Conservation (phyloP, 2,888 invertebrate genomes). For the Neoitamus cyanurus region DNA sequence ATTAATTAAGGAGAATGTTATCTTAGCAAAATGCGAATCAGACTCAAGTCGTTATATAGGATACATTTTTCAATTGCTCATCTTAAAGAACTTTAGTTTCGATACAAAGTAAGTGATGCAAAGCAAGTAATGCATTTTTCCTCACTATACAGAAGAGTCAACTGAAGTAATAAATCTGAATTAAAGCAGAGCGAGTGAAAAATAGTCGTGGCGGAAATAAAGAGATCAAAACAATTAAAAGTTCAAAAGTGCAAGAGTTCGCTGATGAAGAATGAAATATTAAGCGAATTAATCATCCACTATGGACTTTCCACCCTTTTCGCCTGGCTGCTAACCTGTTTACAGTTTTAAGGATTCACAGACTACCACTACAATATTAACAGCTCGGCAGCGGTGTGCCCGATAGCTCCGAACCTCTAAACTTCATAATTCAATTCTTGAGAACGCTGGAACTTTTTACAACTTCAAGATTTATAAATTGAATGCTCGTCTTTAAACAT, state of each 20-base stretch:
- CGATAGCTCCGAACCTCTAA: background rate
- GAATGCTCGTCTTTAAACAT: slow-evolving; percentile 6
- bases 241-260: background rate
- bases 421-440: background rate
- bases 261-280: background rate
- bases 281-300: slow-evolving; percentile 24
- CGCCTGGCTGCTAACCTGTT: background rate
- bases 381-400: background rate
- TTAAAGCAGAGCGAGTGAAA: background rate
- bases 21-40: too few species aligned
- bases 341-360: background rate
- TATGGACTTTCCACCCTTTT: background rate
- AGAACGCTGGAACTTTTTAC: background rate
- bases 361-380: background rate
- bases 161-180: background rate
- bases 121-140: background rate
- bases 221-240: background rate
- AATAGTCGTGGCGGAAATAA: background rate
- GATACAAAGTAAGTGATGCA: background rate
- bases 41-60: too few species aligned
- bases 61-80: too few species aligned
- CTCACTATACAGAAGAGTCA: background rate
- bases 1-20: too few species aligned
- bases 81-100: background rate
- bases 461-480: slow-evolving; percentile 28